phyloP scores from a whole-genome alignment of 2,113 vertebrate genomes.

The Glaucomys volans region DNA sequence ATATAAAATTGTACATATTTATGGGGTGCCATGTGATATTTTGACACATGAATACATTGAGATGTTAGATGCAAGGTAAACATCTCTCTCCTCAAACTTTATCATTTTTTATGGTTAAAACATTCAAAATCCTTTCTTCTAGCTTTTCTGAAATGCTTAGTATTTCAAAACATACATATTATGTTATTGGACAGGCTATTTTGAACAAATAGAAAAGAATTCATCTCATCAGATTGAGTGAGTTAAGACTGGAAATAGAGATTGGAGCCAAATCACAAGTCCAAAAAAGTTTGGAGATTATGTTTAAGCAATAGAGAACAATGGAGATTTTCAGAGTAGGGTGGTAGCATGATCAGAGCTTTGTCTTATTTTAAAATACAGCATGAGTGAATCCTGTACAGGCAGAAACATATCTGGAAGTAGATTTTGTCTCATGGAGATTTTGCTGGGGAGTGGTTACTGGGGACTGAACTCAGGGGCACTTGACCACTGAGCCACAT shows the following conservation, averaged over 20 bases:
- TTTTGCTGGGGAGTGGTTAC: too few species aligned
- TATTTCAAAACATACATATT: too few species aligned
- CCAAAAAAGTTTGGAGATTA: neutral
- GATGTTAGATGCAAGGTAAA: too few species aligned
- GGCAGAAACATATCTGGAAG: neutral
- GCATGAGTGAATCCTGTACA: neutral
- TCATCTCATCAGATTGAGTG: neutral
- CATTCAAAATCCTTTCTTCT: too few species aligned
- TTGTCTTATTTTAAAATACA: neutral
- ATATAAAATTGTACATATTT: too few species aligned
- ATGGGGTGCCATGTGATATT: too few species aligned
- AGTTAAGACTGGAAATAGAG: neutral
- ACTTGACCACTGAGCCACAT: too few species aligned
- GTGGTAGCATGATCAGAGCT: neutral
- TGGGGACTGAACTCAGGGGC: too few species aligned
- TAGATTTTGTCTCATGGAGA: constrained; percentile 38
- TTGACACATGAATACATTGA: too few species aligned
- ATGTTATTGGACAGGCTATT: neutral
- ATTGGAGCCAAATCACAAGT: neutral
- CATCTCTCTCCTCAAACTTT: too few species aligned
- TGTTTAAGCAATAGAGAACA: neutral
- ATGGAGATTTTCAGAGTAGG: neutral
- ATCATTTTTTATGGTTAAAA: too few species aligned
- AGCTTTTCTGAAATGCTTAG: too few species aligned
- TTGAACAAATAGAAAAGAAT: constrained; percentile 20